phyloP scores from a whole-genome alignment of 2,888 invertebrate species.

The Pedicia rivosa region DNA sequence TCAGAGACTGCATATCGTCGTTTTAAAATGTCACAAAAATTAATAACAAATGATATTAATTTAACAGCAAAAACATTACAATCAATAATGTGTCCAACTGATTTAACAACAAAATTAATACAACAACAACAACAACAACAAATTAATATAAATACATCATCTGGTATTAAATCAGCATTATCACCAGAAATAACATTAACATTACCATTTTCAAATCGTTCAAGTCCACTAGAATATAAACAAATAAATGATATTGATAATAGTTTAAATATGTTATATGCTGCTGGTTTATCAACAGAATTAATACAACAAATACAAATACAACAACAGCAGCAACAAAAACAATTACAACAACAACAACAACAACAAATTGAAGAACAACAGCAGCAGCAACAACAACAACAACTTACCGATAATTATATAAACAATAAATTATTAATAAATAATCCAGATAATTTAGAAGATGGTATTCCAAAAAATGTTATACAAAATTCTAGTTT shows the following conservation, averaged over 20 bases:
- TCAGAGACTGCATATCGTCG: conserved; percentile 45
- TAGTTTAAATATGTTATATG: too few species aligned
- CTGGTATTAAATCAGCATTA: too few species aligned
- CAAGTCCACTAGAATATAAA: neutral
- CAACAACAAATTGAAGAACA: neutral
- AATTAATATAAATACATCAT: too few species aligned
- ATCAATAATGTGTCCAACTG: neutral
- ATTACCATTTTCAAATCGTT: neutral
- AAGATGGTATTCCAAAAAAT: conserved; percentile 9
- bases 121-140: neutral
- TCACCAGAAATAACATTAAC: conserved; percentile 1
- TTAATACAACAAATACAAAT: too few species aligned
- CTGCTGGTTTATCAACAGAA: too few species aligned
- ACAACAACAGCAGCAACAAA: too few species aligned
- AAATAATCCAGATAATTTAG: conserved; percentile 2
- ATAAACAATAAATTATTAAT: too few species aligned
- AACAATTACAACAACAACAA: neutral
- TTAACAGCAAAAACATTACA: neutral
- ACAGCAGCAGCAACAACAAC: too few species aligned
- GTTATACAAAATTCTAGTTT: conserved; percentile 7
- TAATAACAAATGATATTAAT: neutral
- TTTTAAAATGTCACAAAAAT: conserved; percentile 18
- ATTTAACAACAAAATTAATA: neutral
- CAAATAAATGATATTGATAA: neutral
- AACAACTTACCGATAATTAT: too few species aligned